Evolutionary conservation across 1,140 invertebrate species (phyloP).

Genomic region (Drosophila orosa): DNA sequence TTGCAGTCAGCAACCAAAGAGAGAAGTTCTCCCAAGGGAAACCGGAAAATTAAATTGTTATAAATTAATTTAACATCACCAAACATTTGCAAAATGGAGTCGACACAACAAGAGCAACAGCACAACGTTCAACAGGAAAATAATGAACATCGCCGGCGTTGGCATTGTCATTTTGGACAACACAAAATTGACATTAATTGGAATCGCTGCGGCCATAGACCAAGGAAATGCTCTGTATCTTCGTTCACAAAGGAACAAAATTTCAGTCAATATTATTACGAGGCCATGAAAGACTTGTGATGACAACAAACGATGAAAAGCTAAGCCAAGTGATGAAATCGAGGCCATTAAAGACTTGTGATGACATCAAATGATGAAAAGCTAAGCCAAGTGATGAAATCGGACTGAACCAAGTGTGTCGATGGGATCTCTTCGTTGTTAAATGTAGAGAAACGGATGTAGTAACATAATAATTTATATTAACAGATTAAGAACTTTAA

Average conservation of each 20-base stretch:
- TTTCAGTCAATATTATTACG: conserved; percentile 16
- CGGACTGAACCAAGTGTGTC: background rate
- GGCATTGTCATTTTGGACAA: conserved; percentile 4
- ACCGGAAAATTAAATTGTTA: background rate
- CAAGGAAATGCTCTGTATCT: background rate
- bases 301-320: background rate
- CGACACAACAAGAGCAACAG: background rate
- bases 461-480: conserved; percentile 4
- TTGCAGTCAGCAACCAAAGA: background rate
- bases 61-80: no score
- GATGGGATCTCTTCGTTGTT: conserved; percentile 4
- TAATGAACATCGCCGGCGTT: background rate
- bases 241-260: background rate
- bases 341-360: conserved; percentile 9
- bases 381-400: background rate
- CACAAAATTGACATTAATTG: conserved; percentile 12
- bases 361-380: background rate
- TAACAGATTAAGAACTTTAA: background rate
- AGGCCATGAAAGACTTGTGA: conserved; percentile 11
- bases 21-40: background rate
- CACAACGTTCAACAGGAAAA: background rate
- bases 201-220: background rate
- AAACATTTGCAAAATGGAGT: background rate
- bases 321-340: background rate
- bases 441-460: background rate